phyloP scores from a whole-genome alignment of 2,888 invertebrate species.

The Ectropis crepuscularia region DNA sequence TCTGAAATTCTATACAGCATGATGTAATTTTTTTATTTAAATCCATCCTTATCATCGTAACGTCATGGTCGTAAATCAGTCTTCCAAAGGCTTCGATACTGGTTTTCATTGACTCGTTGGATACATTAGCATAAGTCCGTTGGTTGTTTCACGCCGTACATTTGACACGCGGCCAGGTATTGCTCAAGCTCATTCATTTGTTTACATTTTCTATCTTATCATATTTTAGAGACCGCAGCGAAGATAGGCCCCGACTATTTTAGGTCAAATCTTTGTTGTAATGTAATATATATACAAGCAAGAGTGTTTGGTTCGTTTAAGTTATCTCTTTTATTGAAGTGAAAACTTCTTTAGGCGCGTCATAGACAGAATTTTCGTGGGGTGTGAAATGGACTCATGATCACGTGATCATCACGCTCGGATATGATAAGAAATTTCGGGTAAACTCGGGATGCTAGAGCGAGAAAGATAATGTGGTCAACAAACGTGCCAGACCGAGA shows the following conservation, averaged over 20 bases:
- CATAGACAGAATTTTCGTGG: no score
- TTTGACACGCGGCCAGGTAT: slow-evolving; percentile 9
- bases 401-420: no score
- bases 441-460: no score
- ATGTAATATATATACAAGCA: not conserved
- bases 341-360: no score
- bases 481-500: no score
- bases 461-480: no score
- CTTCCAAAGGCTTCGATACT: slow-evolving; percentile 12
- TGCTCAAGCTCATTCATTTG: slow-evolving; percentile 16
- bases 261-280: not conserved
- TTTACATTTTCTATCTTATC: slow-evolving; percentile 14
- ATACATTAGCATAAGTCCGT: slow-evolving; percentile 28
- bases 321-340: not conserved
- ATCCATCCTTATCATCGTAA: no score
- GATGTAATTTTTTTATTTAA: no score
- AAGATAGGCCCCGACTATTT: not conserved
- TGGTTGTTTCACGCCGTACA: slow-evolving; percentile 13
- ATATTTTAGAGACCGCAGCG: slow-evolving; percentile 1
- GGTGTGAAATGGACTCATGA: no score
- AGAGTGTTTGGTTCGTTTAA: not conserved
- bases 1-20: no score
- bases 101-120: slow-evolving; percentile 25
- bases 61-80: slow-evolving; percentile 14
- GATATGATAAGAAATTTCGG: no score